phyloP scores from a whole-genome alignment of 1,140 invertebrate species.

The Nylanderia fulva region DNA sequence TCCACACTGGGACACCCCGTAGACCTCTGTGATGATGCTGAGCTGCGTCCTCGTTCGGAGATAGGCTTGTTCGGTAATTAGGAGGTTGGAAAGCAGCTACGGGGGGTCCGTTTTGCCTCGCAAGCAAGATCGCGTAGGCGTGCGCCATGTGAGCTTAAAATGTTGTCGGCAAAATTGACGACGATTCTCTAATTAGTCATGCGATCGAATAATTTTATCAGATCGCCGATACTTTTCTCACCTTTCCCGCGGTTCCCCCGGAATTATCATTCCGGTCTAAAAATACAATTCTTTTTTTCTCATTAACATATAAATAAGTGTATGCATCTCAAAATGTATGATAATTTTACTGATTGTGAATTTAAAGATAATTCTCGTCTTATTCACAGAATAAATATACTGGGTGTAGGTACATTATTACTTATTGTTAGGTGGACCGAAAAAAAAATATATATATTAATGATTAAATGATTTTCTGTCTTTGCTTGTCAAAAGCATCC shows the following conservation, averaged over 20 bases:
- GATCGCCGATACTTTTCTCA: slow-evolving; percentile 58
- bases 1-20: slow-evolving; percentile 67
- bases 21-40: slow-evolving; percentile 28
- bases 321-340: not conserved
- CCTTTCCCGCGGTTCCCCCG: not conserved
- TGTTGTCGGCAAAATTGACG: slow-evolving; percentile 79
- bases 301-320: not conserved
- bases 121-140: slow-evolving; percentile 76
- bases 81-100: slow-evolving; percentile 77
- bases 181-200: slow-evolving; percentile 80
- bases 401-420: not conserved
- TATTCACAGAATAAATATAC: not conserved
- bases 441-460: not conserved
- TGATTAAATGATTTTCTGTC: not conserved
- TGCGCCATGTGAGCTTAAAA: slow-evolving; percentile 75
- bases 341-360: not conserved
- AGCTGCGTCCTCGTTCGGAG: slow-evolving; percentile 65
- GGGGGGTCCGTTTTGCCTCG: slow-evolving; percentile 76
- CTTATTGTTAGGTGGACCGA: not conserved
- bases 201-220: slow-evolving; percentile 71
- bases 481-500: not conserved
- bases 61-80: slow-evolving; percentile 82
- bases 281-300: not conserved
- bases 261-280: slow-evolving; percentile 18
- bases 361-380: not conserved